Percentiles rank a stretch among this genome's conserved stretches.
Conservation (phyloP, 37 sponge, comb jelly and placozoan species). For the Hormiphora californensis region DNA sequence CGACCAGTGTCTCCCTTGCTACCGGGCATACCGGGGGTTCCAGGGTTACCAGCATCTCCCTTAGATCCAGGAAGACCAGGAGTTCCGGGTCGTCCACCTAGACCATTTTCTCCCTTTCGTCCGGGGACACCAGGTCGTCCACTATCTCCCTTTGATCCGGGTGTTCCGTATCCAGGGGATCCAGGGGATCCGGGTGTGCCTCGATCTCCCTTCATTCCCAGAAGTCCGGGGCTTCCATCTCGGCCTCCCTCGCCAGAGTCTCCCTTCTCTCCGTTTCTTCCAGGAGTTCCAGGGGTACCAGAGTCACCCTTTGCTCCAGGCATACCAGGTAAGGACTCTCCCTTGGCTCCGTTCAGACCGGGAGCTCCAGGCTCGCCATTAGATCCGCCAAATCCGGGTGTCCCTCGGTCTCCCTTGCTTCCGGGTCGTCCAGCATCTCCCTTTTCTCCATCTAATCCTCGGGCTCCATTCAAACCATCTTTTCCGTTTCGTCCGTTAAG, state of each 20-base stretch:
- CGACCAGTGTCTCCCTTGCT: constrained; percentile 47
- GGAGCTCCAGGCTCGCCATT: background rate
- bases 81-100: constrained; percentile 55
- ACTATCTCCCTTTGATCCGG: background rate
- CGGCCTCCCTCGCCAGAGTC: background rate
- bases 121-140: background rate
- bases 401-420: background rate
- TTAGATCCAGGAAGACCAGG: constrained; percentile 31
- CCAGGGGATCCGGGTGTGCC: constrained; percentile 62
- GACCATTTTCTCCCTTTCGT: constrained; percentile 50
- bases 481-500: background rate
- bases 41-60: constrained; percentile 37
- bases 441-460: background rate
- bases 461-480: background rate
- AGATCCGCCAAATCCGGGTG: constrained; percentile 8
- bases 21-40: constrained; percentile 52
- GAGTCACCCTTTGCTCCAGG: background rate
- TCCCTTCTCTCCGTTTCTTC: constrained; percentile 14
- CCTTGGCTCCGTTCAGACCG: background rate
- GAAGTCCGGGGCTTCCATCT: background rate
- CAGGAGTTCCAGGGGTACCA: background rate
- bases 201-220: constrained; percentile 52
- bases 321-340: background rate
- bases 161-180: background rate
- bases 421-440: background rate